Evolutionary conservation across 2,888 invertebrate species (phyloP), one percentile per base, ranked within the genome.

Genomic region (Pharmacophagus antenor): DNA sequence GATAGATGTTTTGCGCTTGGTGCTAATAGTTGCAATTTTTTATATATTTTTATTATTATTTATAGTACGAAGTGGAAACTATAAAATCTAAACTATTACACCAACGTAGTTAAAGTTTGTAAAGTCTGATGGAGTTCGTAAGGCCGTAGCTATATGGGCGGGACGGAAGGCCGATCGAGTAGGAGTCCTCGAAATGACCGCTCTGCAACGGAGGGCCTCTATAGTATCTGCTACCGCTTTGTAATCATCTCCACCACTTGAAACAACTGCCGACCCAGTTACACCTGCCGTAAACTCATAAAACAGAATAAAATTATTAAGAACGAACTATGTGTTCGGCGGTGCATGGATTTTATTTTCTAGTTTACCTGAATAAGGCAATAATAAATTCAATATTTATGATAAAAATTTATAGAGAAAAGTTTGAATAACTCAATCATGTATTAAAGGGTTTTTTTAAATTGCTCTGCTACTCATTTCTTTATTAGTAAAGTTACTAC

Each of bases 171-270:
- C 70, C 73, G 70, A 82, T 84, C 78, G 71, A 88, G 86, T 79
- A 80, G 79, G 78, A 73, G 81, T 73, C 74, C 88, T 88, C 68
- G 76, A 87, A 79, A 82, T 80, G 67, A 84, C 84, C 79, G 78
- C 83, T 72, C 78, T 81, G 80, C 76, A 78, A 67, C 75, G 58
- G 75, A 85, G 84, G 76, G 78, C 70, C 72, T 76, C 77, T 69
- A 77, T 75, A 74, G 62, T 70, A 72, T 68, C 72, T 71, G 68
- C 65, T 64, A 63, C 61, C 65, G 73, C 77, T 78, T 78, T 79
- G 77, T 77, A 74, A 74, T 72, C 73, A 70, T 69, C 68, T 68
- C 66, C 68, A 67, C 68, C 71, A 67, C 63, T 65, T 59, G 65
- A 73, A 72, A 71, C 70, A 72, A 64, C 65, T 66, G 63, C 69